These are phyloP conservation scores for Pandemis corylana DNA, from an alignment of 2,888 invertebrate species.

Conservation along the genomic window DNA sequence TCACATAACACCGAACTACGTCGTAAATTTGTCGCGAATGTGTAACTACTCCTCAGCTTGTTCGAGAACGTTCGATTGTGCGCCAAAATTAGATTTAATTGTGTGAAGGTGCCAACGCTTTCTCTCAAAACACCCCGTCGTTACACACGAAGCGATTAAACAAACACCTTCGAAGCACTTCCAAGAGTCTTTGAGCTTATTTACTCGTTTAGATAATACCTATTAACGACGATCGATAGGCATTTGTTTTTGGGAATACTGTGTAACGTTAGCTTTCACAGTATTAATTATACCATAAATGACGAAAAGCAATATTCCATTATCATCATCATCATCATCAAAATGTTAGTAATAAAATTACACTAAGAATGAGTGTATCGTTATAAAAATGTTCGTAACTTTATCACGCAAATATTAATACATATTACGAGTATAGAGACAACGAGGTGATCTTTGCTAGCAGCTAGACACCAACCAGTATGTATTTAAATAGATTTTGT, in stretches of 20 bases:
- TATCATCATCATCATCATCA: too few species aligned
- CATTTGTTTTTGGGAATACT: conserved; percentile 5
- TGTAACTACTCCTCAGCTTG: conserved; percentile 40
- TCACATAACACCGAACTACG: not conserved
- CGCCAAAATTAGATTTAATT: conserved; percentile 56
- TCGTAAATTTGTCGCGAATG: not conserved
- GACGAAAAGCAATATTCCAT: too few species aligned
- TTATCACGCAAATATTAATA: too few species aligned
- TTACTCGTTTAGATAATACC: conserved; percentile 28
- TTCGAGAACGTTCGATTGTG: conserved; percentile 49
- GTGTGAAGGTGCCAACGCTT: conserved; percentile 52
- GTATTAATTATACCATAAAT: too few species aligned
- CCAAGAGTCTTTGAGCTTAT: conserved; percentile 28
- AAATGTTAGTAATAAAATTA: too few species aligned
- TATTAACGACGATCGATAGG: conserved; percentile 15
- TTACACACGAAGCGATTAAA: conserved; percentile 52
- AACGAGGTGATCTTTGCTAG: too few species aligned
- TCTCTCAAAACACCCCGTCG: conserved; percentile 53
- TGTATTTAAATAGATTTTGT: too few species aligned
- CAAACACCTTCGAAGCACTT: conserved; percentile 47
- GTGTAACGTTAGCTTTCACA: too few species aligned
- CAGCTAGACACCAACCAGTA: too few species aligned
- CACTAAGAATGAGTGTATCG: too few species aligned
- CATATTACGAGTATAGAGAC: too few species aligned
- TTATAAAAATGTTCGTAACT: too few species aligned